phyloP scores from a whole-genome alignment of 92 coral and sea anemone species.

The Meandrina meandrites region DNA sequence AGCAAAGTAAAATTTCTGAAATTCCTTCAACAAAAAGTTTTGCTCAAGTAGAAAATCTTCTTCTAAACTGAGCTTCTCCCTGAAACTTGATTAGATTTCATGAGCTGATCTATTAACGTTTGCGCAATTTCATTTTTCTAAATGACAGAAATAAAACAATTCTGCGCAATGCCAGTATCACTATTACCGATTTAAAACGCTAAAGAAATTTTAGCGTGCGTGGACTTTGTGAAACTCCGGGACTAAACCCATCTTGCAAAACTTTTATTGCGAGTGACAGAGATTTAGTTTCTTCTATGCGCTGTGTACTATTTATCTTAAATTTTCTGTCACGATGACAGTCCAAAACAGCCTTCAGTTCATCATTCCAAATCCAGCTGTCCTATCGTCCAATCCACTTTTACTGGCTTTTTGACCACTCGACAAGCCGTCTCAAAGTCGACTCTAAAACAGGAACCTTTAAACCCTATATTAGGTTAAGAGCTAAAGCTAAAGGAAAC shows the following conservation, averaged over 20 bases:
- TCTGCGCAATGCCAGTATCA: no score
- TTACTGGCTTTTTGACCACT: neutral
- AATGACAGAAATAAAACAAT: neutral
- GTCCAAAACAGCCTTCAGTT: neutral
- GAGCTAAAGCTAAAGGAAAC: neutral
- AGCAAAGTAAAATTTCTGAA: neutral
- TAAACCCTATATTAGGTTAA: no score
- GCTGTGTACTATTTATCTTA: no score
- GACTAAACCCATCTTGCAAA: no score
- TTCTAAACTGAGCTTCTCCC: neutral
- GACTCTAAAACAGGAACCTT: neutral
- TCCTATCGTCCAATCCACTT: neutral
- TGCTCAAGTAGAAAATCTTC: neutral
- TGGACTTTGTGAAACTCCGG: no score
- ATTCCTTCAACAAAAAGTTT: slow-evolving; percentile 2
- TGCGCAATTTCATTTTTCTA: neutral
- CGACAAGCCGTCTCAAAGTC: neutral
- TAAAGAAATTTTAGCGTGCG: no score
- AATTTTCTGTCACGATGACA: neutral
- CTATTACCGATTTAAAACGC: no score
- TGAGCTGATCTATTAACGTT: neutral
- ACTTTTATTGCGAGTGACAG: no score
- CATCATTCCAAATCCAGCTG: neutral
- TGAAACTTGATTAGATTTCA: no score
- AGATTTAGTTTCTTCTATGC: no score